Percentiles rank a stretch among this genome's conserved stretches.
These are phyloP conservation scores for Phoxinus phoxinus DNA, from an alignment of 2,113 vertebrate species.

Conservation along the genomic window DNA sequence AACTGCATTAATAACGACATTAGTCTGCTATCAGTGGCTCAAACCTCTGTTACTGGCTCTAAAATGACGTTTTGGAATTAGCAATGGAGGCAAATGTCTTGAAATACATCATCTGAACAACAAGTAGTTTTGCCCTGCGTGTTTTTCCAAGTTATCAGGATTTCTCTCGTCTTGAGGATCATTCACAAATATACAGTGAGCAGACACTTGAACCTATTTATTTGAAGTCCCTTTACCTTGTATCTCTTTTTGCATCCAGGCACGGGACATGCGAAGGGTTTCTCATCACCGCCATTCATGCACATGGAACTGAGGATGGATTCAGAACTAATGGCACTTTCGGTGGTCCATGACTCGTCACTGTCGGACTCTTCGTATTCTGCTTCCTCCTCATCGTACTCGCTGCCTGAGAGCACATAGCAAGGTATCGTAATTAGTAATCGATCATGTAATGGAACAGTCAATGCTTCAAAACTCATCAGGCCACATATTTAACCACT, in stretches of 20 bases:
- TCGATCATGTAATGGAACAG: not conserved
- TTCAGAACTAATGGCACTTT: constrained; percentile 98
- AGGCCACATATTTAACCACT: not conserved
- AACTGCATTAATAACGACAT: no score
- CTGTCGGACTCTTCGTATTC: constrained; percentile 98
- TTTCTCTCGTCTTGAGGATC: not conserved
- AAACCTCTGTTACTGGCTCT: no score
- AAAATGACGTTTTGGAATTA: no score
- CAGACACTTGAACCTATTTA: not conserved
- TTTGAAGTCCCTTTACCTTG: constrained; percentile 78
- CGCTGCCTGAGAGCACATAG: constrained; percentile 80
- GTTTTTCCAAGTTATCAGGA: not conserved
- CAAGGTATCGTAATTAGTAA: not conserved
- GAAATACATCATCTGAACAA: no score
- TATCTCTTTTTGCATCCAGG: constrained; percentile 99
- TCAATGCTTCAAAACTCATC: not conserved
- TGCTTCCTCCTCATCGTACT: constrained; percentile 96
- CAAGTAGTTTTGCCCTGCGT: not conserved
- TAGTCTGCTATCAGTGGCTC: no score
- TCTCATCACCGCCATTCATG: constrained; percentile 98
- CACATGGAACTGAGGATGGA: constrained; percentile 98
- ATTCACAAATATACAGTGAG: not conserved
- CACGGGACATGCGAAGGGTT: constrained; percentile 97
- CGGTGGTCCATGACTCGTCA: constrained; percentile 97
- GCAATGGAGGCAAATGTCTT: no score